phyloP scores from a whole-genome alignment of 1,140 invertebrate species.

The Halotydeus destructor region DNA sequence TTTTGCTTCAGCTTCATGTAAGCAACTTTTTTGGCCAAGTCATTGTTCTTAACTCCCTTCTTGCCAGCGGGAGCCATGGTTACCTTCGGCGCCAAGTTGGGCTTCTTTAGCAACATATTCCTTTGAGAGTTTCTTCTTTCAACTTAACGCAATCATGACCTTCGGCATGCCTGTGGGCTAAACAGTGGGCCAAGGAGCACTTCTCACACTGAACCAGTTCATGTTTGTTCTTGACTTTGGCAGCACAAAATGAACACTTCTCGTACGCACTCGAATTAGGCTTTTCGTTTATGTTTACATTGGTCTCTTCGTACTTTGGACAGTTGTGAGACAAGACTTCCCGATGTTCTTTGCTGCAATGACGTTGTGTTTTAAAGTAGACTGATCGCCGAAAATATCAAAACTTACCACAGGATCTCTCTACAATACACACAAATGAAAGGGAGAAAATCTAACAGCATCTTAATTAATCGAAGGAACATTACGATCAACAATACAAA shows the following conservation, averaged over 20 bases:
- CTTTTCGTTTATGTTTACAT: not conserved
- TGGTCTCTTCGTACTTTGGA: not conserved
- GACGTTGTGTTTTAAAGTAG: not conserved
- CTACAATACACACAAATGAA: slow-evolving; percentile 7
- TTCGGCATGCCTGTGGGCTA: slow-evolving; percentile 3
- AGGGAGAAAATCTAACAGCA: slow-evolving; percentile 8
- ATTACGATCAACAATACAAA: slow-evolving; percentile 4
- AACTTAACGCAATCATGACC: slow-evolving; percentile 8
- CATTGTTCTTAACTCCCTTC: slow-evolving; percentile 12
- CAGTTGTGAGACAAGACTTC: slow-evolving; percentile 4
- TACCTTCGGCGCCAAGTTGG: too few relatives aligned
- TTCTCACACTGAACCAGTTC: slow-evolving; percentile 6
- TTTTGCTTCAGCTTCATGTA: slow-evolving; percentile 11
- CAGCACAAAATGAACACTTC: slow-evolving; percentile 9
- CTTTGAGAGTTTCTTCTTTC: not conserved
- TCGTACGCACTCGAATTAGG: not conserved
- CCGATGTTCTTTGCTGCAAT: slow-evolving; percentile 7
- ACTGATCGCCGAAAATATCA: not conserved
- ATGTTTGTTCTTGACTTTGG: not conserved
- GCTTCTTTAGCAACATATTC: not conserved
- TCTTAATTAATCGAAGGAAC: not conserved
- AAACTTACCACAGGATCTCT: slow-evolving; percentile 6
- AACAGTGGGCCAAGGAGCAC: slow-evolving; percentile 6
- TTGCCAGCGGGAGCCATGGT: not conserved
- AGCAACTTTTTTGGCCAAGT: slow-evolving; percentile 8